Evolutionary conservation across 1,140 invertebrate genomes (phyloP).

Genomic region (Drosophila parvula): DNA sequence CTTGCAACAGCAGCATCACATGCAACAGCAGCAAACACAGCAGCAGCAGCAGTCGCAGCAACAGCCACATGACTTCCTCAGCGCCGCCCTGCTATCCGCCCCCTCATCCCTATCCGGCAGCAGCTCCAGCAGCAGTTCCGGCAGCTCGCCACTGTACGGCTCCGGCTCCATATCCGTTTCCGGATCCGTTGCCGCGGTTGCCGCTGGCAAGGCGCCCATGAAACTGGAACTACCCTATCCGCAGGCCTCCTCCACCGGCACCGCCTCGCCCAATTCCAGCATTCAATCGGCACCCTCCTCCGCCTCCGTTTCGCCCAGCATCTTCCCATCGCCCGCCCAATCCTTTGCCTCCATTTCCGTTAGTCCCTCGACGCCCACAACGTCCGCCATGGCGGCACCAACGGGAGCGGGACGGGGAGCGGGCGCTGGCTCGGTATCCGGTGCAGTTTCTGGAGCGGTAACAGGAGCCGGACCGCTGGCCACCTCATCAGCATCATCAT

Average conservation of each 20-base stretch:
- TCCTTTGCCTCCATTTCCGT: constrained; percentile 75
- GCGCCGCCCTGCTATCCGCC: constrained; percentile 44
- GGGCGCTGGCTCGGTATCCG: no score
- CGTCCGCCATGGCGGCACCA: constrained; percentile 51
- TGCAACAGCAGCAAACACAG: constrained; percentile 22
- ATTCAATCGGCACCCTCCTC: constrained; percentile 77
- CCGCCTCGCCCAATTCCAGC: constrained; percentile 79
- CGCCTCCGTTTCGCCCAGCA: constrained; percentile 77
- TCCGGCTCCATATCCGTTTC: constrained; percentile 8
- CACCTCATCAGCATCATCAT: neutral
- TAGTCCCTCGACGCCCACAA: constrained; percentile 66
- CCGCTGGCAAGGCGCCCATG: constrained; percentile 52
- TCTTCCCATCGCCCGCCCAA: constrained; percentile 78
- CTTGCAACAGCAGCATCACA: constrained; percentile 30
- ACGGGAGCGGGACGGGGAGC: constrained; percentile 14
- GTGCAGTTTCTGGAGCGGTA: constrained; percentile 4
- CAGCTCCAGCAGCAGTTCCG: constrained; percentile 38
- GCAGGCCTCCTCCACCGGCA: constrained; percentile 81
- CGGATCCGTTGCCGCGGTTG: neutral
- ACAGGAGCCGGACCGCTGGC: constrained; percentile 1
- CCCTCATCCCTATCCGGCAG: constrained; percentile 32
- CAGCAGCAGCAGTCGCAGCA: constrained; percentile 22
- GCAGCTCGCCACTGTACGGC: constrained; percentile 35
- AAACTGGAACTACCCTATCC: constrained; percentile 83
- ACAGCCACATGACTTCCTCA: constrained; percentile 42